Evolutionary conservation across 2,888 invertebrate genomes (phyloP), one percentile per base, ranked within the genome.

Genomic region (Yponomeuta sedellus): DNA sequence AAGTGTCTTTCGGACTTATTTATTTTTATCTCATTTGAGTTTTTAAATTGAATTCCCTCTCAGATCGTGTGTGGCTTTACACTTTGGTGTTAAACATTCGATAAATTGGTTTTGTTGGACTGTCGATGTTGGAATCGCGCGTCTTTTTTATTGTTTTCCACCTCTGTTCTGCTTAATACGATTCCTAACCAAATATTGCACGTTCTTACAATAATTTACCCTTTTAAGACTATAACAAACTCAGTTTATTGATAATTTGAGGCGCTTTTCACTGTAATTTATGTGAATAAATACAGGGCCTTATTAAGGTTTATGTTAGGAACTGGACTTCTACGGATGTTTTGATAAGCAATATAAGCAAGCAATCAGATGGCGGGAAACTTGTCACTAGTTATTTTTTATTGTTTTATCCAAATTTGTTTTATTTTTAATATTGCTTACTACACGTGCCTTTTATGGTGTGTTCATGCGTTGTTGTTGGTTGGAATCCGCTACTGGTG

Each of bases 21-120:
- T 91, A 89, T 91, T 88, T 88, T 90, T 88, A 87, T 89, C 88
- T 88, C 88, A 88, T 89, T 89, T 84, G 83, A 83, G 82, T 86
- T 88, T 89, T 91, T 88, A 89, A 91, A 90, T 89, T 90, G 89
- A 89, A 88, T 86, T 83, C 85, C 77, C 75, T 80, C 77, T 57
- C 82, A 85, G 88, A 85, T 81, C 83, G 89, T 88, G 89, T 88
- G 89, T 88, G 88, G 89, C 76, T 77, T 75, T 77, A 77, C 78
- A 59, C 19, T 59, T 59, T 4, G 25, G 80, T 82, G 83, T 88
- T 85, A 88, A 88, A 81, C 87, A 88, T 88, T 88, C 89, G 87
- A 88, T 89, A 88, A 88, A 88, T 82, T 28, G 22, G 44, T 52
- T 52, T 16, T 64, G 44, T 44, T 10, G 34, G 62, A 10, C 62